Conservation (phyloP, 2,797 vertebrate species). For the Cirrhinus molitorella region DNA sequence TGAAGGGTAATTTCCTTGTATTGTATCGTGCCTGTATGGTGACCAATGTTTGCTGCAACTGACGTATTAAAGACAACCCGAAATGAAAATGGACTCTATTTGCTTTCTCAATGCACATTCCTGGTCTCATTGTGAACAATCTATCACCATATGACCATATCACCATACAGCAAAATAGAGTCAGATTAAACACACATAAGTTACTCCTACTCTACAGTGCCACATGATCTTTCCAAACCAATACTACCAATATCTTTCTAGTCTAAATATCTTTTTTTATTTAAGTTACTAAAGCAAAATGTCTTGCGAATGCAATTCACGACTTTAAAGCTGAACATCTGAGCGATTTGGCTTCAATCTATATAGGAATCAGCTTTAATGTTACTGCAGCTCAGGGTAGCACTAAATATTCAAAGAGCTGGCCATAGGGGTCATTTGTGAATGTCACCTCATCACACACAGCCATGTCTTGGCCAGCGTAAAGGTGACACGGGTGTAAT, state of each 20-base stretch:
- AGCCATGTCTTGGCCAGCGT: not conserved
- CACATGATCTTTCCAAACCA: no score
- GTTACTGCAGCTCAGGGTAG: not conserved
- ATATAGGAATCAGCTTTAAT: not conserved
- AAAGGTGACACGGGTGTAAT: conserved; percentile 27
- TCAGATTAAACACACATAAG: no score
- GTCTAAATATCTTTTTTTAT: not conserved
- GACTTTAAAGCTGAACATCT: not conserved
- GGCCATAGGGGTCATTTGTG: not conserved
- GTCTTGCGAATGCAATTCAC: not conserved
- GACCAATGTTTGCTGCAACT: conserved; percentile 4
- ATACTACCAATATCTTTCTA: not conserved
- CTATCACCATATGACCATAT: not conserved
- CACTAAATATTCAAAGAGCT: conserved; percentile 20
- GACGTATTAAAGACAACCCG: not conserved
- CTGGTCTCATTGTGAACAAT: not conserved
- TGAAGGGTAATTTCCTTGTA: conserved; percentile 7
- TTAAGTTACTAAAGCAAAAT: not conserved
- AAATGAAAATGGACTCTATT: not conserved
- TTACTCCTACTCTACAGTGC: no score
- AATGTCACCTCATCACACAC: conserved; percentile 29
- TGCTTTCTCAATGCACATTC: not conserved
- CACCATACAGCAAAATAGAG: no score
- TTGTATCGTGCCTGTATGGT: conserved; percentile 11
- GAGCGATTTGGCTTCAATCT: not conserved